Evolutionary conservation across 2,797 vertebrate species (phyloP).

Genomic region (Synanceia verrucosa): DNA sequence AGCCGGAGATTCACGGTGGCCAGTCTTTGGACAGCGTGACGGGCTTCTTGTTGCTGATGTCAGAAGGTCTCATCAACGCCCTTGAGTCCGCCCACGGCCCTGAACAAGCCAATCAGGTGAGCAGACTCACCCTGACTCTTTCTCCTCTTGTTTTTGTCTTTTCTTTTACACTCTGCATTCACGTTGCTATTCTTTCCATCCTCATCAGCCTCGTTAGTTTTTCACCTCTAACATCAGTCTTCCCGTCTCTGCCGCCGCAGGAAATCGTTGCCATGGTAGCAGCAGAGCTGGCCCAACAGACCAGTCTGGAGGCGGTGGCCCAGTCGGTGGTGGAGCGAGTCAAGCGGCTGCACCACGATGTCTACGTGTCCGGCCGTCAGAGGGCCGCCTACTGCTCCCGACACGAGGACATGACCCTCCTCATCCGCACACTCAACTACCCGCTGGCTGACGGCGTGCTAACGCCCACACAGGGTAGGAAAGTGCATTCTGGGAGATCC

Average conservation of each 20-base stretch:
- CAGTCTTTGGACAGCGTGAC: slow-evolving; percentile 90
- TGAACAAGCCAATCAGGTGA: slow-evolving; percentile 96
- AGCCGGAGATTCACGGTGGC: slow-evolving; percentile 93
- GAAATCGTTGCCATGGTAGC: slow-evolving; percentile 98
- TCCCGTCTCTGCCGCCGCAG: slow-evolving; percentile 66
- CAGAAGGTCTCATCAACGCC: slow-evolving; percentile 95
- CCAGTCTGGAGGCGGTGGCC: slow-evolving; percentile 88
- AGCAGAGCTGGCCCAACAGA: slow-evolving; percentile 94
- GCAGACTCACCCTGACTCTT: background rate
- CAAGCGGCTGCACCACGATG: slow-evolving; percentile 92
- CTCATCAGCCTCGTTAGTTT: background rate
- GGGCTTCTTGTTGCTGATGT: slow-evolving; percentile 96
- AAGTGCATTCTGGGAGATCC: background rate
- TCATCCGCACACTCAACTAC: slow-evolving; percentile 94
- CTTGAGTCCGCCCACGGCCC: slow-evolving; percentile 94
- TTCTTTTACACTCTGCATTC: background rate
- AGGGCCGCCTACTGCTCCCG: slow-evolving; percentile 87
- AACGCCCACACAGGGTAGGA: slow-evolving; percentile 82
- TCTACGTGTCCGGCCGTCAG: slow-evolving; percentile 91
- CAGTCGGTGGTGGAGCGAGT: slow-evolving; percentile 96
- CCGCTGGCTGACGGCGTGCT: slow-evolving; percentile 80
- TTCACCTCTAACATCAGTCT: background rate
- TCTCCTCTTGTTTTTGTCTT: background rate
- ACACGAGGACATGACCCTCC: slow-evolving; percentile 97
- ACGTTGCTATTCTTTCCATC: background rate